Percentiles rank a stretch among this genome's conserved stretches.
phyloP scores from a whole-genome alignment of 2,797 vertebrate species.

The Leucoraja ocellata region DNA sequence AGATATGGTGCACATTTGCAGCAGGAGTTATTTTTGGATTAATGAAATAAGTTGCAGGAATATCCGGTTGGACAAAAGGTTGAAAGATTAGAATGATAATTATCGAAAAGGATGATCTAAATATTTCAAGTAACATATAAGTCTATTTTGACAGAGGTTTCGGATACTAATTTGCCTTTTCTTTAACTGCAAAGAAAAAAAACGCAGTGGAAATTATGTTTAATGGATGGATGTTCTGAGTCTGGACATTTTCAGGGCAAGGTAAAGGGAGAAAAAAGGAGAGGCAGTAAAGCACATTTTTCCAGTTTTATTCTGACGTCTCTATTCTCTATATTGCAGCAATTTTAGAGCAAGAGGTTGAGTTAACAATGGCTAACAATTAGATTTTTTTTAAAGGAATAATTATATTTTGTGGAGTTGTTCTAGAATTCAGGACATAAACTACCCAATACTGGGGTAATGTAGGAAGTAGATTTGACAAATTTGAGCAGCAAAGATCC shows the following conservation, averaged over 20 bases:
- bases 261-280: too few species aligned
- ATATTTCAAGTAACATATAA: background rate
- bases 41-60: background rate
- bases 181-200: background rate
- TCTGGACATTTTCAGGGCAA: background rate
- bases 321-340: background rate
- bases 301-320: background rate
- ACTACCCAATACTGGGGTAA: too few species aligned
- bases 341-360: background rate
- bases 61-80: background rate
- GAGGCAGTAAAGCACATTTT: background rate
- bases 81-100: conserved; percentile 16
- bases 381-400: background rate
- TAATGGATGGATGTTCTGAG: background rate
- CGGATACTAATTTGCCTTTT: background rate
- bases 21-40: background rate
- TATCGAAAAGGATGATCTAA: background rate
- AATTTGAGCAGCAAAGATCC: background rate
- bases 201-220: too few species aligned
- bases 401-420: too few species aligned
- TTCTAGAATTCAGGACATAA: too few species aligned
- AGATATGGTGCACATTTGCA: background rate
- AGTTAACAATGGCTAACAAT: background rate
- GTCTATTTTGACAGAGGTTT: background rate
- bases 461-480: too few species aligned